Base-by-base conservation (phyloP, 2,797 vertebrate species). In the Ctenopoma kingsleyae region DNA sequence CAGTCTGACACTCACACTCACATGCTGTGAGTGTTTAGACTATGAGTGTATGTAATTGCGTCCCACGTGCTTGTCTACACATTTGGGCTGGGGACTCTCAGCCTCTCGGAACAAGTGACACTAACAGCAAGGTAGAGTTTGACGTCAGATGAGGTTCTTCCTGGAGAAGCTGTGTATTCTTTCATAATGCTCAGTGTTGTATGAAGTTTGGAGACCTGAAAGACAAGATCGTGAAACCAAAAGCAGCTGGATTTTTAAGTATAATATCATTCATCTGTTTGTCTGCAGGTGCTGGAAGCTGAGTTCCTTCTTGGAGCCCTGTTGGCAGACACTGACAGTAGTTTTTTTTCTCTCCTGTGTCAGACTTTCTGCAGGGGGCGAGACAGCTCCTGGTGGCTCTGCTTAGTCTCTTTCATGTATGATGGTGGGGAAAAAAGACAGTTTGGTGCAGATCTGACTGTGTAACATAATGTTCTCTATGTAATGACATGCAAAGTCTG, bases 361-460 rank as follows among this genome's bases (percentile, higher is more conserved):
- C 74, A 82, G 68, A 65, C 67, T 65, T 74, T 67, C 76, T 63
- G 50, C 50, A 17, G 76, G 76, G 58, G 75, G 66, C 0, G 40
- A 80, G 87, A 66, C 76, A 54, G 81, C 84, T 84, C 80, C 78
- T 51, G 79, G 64, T 81, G 80, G 58, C 56, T 68, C 50, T 32
- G 54, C 75, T 81, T 62, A 32, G 81, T 79, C 80, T 69, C 59
- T 65, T 51, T 67, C 67, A 43, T 67, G 71, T 60, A 57, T 71
- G 74, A 47, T 43, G 65, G 30, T n/a, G 51, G 66, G 76, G 67
- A 35, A 50, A 83, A 47, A 68, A 83, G 58, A 62, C 56, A 43
- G 58, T 51, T 83, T 77, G 46, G 27, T 71, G 68, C 7, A 19
- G 17, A 35, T 61, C 66, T 53, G 41, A 62, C 58, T 73, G 55